Evolutionary conservation across 2,888 invertebrate species (phyloP).

Genomic region (Drosophila cracens): DNA sequence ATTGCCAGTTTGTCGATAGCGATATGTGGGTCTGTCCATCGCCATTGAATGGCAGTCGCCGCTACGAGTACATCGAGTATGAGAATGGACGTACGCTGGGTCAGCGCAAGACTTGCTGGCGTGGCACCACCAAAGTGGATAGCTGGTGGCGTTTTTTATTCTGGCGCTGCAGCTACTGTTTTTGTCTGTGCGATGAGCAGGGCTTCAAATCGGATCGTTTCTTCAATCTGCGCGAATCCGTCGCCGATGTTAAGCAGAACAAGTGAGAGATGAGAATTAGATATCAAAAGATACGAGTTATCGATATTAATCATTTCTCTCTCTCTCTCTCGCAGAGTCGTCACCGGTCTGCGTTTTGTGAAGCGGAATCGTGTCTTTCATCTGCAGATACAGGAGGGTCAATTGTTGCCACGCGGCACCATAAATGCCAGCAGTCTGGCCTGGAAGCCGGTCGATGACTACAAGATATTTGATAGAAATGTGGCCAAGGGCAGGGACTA

Average conservation of each 20-base stretch:
- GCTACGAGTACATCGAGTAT: constrained; percentile 94
- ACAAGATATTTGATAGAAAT: constrained; percentile 86
- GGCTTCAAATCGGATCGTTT: constrained; percentile 91
- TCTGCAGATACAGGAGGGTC: constrained; percentile 92
- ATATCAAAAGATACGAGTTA: background rate
- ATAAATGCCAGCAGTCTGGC: constrained; percentile 87
- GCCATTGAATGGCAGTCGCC: constrained; percentile 85
- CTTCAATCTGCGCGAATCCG: constrained; percentile 90
- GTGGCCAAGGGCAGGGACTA: constrained; percentile 89
- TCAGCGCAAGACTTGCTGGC: constrained; percentile 86
- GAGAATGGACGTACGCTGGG: constrained; percentile 91
- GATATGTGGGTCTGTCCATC: constrained; percentile 95
- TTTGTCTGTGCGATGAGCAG: constrained; percentile 93
- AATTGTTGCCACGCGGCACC: constrained; percentile 88
- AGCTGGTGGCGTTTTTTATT: constrained; percentile 96
- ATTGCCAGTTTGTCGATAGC: constrained; percentile 92
- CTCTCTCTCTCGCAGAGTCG: constrained; percentile 86
- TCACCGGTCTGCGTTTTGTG: constrained; percentile 91
- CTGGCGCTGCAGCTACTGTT: constrained; percentile 96
- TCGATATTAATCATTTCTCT: background rate
- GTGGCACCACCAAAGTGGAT: constrained; percentile 88
- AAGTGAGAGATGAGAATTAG: constrained; percentile 85
- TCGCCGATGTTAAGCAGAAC: constrained; percentile 87
- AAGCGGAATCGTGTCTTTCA: constrained; percentile 92
- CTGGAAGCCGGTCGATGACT: constrained; percentile 90